Evolutionary conservation across 2,113 vertebrate genomes (phyloP).

Genomic region (Cyrtonyx montezumae): DNA sequence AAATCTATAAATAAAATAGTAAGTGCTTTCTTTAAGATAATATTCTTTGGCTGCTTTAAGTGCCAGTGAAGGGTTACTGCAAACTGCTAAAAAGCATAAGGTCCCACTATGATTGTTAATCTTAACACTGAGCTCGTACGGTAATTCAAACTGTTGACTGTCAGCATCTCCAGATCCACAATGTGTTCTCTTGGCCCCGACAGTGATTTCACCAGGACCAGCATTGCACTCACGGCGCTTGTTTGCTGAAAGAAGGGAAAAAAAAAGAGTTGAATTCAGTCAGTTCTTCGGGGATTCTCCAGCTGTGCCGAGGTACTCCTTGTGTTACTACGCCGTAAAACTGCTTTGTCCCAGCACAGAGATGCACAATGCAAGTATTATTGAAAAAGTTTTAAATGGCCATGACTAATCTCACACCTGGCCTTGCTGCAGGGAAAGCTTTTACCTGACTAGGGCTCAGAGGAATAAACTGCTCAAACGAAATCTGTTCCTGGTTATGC

Average conservation of each 20-base stretch:
- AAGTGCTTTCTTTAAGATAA: slow-evolving; percentile 76
- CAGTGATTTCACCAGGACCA: slow-evolving; percentile 93
- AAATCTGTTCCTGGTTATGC: slow-evolving; percentile 12
- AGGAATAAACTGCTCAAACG: neutral
- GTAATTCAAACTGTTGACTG: slow-evolving; percentile 92
- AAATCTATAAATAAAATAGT: slow-evolving; percentile 85
- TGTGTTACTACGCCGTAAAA: neutral
- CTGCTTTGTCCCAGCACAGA: neutral
- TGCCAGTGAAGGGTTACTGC: slow-evolving; percentile 25
- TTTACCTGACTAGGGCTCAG: slow-evolving; percentile 1
- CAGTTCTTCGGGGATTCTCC: neutral
- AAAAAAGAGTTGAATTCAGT: neutral
- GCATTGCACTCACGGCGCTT: slow-evolving; percentile 92
- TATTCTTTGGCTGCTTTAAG: slow-evolving; percentile 76
- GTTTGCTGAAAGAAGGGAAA: slow-evolving; percentile 84
- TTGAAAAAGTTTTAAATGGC: neutral
- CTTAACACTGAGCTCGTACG: slow-evolving; percentile 93
- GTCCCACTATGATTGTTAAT: slow-evolving; percentile 95
- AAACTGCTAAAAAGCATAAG: slow-evolving; percentile 85
- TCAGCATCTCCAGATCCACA: slow-evolving; percentile 98
- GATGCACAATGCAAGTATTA: neutral
- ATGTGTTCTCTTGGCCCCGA: slow-evolving; percentile 90
- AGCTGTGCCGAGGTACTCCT: neutral
- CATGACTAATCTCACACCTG: neutral
- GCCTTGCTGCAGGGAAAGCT: neutral